phyloP scores from a whole-genome alignment of 2,888 invertebrate species.

The Acanthosoma haemorrhoidale region DNA sequence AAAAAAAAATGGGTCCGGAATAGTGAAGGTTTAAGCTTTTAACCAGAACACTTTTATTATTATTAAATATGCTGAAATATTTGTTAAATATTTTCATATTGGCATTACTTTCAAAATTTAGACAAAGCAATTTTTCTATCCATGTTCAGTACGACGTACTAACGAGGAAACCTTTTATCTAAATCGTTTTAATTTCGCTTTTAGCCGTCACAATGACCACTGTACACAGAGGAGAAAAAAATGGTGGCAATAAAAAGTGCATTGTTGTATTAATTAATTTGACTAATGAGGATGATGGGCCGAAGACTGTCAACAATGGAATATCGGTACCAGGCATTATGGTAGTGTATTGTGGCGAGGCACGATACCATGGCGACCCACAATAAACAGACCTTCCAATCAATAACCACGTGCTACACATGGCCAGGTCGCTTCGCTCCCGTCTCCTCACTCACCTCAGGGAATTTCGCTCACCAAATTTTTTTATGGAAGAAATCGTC shows the following conservation, averaged over 20 bases:
- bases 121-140: too few relatives aligned
- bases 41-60: neutral
- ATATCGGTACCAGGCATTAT: slow-evolving; percentile 29
- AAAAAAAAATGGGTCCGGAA: neutral
- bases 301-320: slow-evolving; percentile 17
- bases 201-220: too few relatives aligned
- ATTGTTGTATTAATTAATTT: slow-evolving; percentile 6
- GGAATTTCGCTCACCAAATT: neutral
- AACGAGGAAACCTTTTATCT: too few relatives aligned
- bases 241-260: neutral
- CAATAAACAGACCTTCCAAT: slow-evolving; percentile 16
- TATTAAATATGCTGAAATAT: too few relatives aligned
- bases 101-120: too few relatives aligned
- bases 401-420: slow-evolving; percentile 29
- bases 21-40: neutral
- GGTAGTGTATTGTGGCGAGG: slow-evolving; percentile 10
- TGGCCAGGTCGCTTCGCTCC: neutral
- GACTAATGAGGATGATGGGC: neutral
- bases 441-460: neutral
- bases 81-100: too few relatives aligned
- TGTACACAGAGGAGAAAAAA: neutral
- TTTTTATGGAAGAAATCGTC: too few relatives aligned
- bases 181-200: too few relatives aligned
- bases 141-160: too few relatives aligned
- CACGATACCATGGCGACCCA: neutral